Conservation (phyloP, 1,140 invertebrate genomes). For the Procambarus clarkii region DNA sequence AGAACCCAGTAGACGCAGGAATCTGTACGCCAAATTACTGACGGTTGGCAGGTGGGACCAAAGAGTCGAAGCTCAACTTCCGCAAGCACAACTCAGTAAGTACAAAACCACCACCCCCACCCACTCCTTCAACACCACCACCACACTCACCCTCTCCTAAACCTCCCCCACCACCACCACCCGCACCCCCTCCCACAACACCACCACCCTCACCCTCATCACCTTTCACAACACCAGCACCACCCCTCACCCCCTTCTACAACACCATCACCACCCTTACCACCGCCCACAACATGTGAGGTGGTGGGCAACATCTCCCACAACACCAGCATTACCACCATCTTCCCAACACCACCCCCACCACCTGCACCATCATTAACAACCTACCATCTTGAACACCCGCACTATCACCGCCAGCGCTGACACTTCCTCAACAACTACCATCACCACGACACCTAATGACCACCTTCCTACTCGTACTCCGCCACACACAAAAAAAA, state of each 20-base stretch:
- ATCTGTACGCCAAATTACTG: too few species aligned
- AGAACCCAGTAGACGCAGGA: too few species aligned
- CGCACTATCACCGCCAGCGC: not conserved
- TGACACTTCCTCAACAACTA: not conserved
- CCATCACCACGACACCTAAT: not conserved
- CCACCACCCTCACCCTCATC: not conserved
- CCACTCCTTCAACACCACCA: not conserved
- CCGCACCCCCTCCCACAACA: not conserved
- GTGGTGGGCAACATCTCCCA: not conserved
- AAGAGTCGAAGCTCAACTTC: too few species aligned
- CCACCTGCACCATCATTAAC: not conserved
- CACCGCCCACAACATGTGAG: not conserved
- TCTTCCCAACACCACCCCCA: not conserved
- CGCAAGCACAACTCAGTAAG: too few species aligned
- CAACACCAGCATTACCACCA: not conserved
- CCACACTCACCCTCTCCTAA: not conserved
- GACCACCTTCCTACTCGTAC: not conserved
- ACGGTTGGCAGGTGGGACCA: too few species aligned
- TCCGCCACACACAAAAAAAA: constrained; percentile 11
- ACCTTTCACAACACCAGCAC: not conserved
- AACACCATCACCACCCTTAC: constrained; percentile 17
- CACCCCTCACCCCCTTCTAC: constrained; percentile 17
- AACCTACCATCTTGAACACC: not conserved
- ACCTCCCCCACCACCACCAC: not conserved
- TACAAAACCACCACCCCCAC: not conserved